Conservation (phyloP, 1,140 invertebrate genomes). For the Drosophila bocqueti region DNA sequence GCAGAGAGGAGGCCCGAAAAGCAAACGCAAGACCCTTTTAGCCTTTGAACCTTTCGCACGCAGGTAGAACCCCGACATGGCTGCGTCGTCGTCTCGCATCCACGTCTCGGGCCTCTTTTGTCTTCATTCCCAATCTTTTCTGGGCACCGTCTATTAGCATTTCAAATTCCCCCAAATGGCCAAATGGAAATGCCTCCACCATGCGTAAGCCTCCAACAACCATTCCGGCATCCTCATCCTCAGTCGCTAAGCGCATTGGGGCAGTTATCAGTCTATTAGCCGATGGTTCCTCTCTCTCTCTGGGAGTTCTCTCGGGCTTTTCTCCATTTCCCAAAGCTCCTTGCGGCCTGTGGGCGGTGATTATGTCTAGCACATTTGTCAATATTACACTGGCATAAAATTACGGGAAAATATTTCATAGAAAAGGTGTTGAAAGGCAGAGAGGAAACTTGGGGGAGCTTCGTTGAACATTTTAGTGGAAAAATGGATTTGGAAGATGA, state of each 20-base stretch:
- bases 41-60: conserved; percentile 75
- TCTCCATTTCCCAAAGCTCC: neutral
- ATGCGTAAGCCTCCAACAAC: conserved; percentile 63
- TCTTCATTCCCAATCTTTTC: conserved; percentile 42
- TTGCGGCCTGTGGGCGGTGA: conserved; percentile 35
- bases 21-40: conserved; percentile 66
- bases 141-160: conserved; percentile 65
- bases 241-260: conserved; percentile 58
- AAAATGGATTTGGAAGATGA: too few species aligned
- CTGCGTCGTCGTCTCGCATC: neutral
- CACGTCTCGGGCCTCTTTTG: conserved; percentile 23
- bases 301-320: conserved; percentile 6
- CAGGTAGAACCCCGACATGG: conserved; percentile 56
- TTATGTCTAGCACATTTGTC: conserved; percentile 35
- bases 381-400: conserved; percentile 25
- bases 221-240: neutral
- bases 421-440: conserved; percentile 6
- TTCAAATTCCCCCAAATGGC: conserved; percentile 61
- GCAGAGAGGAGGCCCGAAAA: conserved; percentile 5
- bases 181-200: conserved; percentile 61
- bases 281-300: conserved; percentile 4
- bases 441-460: neutral
- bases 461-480: neutral
- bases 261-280: conserved; percentile 81
- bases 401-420: neutral